These are phyloP conservation scores for Poecilia gillii DNA, from an alignment of 2,797 vertebrate species.

Conservation along the genomic window DNA sequence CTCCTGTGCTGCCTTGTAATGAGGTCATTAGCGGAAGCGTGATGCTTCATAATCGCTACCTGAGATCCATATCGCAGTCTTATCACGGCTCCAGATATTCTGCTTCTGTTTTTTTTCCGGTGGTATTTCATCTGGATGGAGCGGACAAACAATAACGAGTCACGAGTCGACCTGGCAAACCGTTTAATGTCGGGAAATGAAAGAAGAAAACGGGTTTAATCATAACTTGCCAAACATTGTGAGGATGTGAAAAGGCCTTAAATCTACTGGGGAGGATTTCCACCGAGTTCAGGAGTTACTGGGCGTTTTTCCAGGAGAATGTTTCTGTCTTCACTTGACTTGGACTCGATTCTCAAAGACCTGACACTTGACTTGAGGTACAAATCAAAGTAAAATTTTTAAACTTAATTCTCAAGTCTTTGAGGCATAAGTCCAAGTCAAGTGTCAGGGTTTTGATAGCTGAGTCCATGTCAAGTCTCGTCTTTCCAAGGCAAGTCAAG, in stretches of 20 bases:
- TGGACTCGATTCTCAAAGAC: too few species aligned
- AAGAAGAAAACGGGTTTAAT: not conserved
- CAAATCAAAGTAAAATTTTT: too few species aligned
- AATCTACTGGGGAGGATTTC: not conserved
- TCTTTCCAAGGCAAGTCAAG: not conserved
- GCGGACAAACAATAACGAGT: slow-evolving; percentile 55
- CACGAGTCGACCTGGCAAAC: slow-evolving; percentile 33
- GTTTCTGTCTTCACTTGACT: not conserved
- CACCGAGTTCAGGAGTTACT: not conserved
- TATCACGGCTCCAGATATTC: slow-evolving; percentile 46
- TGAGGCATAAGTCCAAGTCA: too few species aligned
- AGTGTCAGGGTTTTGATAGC: not conserved
- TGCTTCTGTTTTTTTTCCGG: slow-evolving; percentile 27
- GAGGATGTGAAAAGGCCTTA: too few species aligned
- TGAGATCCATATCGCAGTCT: slow-evolving; percentile 58
- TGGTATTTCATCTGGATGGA: slow-evolving; percentile 31
- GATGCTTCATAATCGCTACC: slow-evolving; percentile 62
- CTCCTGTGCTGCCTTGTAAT: slow-evolving; percentile 67
- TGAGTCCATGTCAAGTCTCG: not conserved
- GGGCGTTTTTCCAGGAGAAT: not conserved
- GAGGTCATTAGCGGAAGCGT: slow-evolving; percentile 72
- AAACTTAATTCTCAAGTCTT: too few species aligned
- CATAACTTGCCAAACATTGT: not conserved
- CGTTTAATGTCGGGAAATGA: not conserved
- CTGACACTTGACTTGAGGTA: too few species aligned